These are phyloP conservation scores for Odontophorus gujanensis DNA, from an alignment of 2,113 vertebrate species.

Conservation along the genomic window DNA sequence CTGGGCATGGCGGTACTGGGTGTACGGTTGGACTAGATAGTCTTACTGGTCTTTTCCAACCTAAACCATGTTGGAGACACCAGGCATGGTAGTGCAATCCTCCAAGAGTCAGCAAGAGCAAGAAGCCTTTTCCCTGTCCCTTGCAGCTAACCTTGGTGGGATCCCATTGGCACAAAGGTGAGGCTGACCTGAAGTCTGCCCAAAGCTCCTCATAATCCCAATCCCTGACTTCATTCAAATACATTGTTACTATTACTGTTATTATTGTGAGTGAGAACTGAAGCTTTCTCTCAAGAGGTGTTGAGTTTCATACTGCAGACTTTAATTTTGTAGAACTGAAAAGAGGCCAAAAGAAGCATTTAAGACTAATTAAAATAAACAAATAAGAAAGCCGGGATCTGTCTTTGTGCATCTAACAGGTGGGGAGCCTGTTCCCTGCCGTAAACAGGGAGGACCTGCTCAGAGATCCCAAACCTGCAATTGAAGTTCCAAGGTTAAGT, in stretches of 20 bases:
- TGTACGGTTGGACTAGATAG: too few species aligned
- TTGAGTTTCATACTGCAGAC: not conserved
- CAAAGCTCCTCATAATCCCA: not conserved
- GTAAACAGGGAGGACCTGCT: constrained; percentile 21
- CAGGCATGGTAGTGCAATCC: not conserved
- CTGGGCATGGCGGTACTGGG: not conserved
- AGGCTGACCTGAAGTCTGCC: not conserved
- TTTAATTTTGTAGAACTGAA: constrained; percentile 8
- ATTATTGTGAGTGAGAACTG: not conserved
- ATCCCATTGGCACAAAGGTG: not conserved
- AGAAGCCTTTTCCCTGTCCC: not conserved
- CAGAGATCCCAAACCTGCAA: not conserved
- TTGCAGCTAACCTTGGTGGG: not conserved
- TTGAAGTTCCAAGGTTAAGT: constrained; percentile 1
- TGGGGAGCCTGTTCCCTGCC: not conserved
- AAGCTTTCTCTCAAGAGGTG: constrained; percentile 6
- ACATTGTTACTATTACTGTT: not conserved
- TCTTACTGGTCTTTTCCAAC: too few species aligned
- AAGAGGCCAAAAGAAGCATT: not conserved
- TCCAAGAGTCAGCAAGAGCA: not conserved
- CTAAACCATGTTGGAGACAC: not conserved
- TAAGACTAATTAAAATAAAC: constrained; percentile 16
- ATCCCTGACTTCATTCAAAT: not conserved
- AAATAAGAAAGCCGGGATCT: not conserved
- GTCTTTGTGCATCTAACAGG: not conserved